Evolutionary conservation across 2,888 invertebrate species (phyloP), one percentile per base, ranked within the genome.

Genomic region (Liodrosophila aerea): DNA sequence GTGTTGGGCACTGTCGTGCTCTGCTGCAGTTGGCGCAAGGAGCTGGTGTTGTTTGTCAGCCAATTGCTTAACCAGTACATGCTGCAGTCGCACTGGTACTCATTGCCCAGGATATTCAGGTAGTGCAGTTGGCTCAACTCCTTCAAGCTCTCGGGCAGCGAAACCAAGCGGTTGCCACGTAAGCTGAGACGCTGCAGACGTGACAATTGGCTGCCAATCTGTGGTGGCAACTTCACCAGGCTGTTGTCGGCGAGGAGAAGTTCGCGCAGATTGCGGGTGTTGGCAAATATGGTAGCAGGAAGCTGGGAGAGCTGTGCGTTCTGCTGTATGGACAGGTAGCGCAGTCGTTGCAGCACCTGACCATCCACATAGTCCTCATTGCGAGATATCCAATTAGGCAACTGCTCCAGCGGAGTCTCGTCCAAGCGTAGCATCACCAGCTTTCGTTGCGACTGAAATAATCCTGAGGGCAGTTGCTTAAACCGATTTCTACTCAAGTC

Each of bases 71-170:
- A 93, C 96, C 96, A 96, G 69, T 92, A 93, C 92, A 96, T 94
- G 44, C 95, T 93, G 85, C 97, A 97, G 89, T 96, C 96, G 90
- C 97, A 97, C 12, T 93, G 93, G 94, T 95, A 96, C 22, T 94
- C 94, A 88, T 97, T 97, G 54, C 93, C 92, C 30, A 92, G 91
- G 70, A 97, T 92, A 71, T 93, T 92, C 22, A 97, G 89, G 64
- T 92, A 92, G 73, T 92, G 90, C 51, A 97, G 89, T 43, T 92
- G 90, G 5, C 92, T 91, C 52, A 96, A 90, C 76, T 93, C 92
- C 49, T 92, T 92, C 49, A 97, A 88, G 11, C 94, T 93, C 52
- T 92, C 91, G 16, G 96, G 96, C 75, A 96, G 89, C 81, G 93
- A 93, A 30, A 93, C 92, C 76, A 96, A 88, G 47, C 92, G 92